Evolutionary conservation across 2,797 vertebrate species (phyloP).

Genomic region (Sebastes dallii): DNA sequence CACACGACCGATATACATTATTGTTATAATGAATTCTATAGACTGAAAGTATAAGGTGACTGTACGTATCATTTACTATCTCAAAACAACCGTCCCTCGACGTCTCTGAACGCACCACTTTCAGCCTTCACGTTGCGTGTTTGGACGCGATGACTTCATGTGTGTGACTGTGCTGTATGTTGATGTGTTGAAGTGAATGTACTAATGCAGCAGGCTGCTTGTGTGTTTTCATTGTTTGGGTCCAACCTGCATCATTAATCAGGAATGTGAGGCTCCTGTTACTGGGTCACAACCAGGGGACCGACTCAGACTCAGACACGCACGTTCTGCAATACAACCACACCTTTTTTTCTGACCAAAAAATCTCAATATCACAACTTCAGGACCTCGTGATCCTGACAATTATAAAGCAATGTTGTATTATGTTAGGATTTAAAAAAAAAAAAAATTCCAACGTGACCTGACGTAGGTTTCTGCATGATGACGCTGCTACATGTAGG

Average conservation of each 20-base stretch:
- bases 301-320: background rate
- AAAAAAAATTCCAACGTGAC: too few relatives aligned
- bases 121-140: background rate
- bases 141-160: background rate
- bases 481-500: too few relatives aligned
- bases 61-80: too few relatives aligned
- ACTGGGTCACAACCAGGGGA: constrained; percentile 30
- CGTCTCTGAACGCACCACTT: background rate
- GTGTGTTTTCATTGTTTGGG: constrained; percentile 46
- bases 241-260: constrained; percentile 62
- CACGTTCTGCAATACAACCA: background rate
- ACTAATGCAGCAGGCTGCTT: background rate
- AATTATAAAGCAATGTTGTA: too few relatives aligned
- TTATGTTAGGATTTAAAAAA: too few relatives aligned
- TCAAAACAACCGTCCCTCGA: too few relatives aligned
- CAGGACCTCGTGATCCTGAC: background rate
- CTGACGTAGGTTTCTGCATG: too few relatives aligned
- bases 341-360: background rate
- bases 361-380: background rate
- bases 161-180: background rate
- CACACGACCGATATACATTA: too few relatives aligned
- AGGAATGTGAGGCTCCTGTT: constrained; percentile 44
- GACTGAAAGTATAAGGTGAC: too few relatives aligned
- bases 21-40: too few relatives aligned
- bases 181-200: background rate